phyloP scores from a whole-genome alignment of 2,888 invertebrate species.

The Neoitamus cyanurus region DNA sequence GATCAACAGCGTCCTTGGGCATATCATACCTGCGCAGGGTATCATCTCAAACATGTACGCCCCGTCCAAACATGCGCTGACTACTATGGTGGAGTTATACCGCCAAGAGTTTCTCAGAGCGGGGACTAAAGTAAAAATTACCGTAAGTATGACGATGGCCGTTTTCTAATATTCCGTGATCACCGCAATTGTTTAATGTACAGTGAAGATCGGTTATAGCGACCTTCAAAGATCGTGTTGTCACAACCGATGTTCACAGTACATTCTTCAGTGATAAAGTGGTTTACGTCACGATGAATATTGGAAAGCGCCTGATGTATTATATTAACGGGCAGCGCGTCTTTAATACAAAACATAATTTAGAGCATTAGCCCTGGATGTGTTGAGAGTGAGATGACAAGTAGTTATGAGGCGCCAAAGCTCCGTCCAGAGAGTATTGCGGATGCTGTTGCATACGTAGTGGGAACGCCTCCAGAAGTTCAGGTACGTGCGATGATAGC shows the following conservation, averaged over 20 bases:
- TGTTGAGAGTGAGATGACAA: constrained; percentile 62
- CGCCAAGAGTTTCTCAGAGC: constrained; percentile 53
- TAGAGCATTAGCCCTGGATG: constrained; percentile 64
- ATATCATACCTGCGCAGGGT: constrained; percentile 53
- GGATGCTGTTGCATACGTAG: constrained; percentile 62
- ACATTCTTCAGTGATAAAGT: background rate
- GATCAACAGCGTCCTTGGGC: constrained; percentile 63
- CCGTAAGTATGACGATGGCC: constrained; percentile 46
- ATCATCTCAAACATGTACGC: constrained; percentile 54
- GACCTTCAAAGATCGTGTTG: too few relatives aligned
- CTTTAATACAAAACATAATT: background rate
- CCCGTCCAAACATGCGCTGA: constrained; percentile 54
- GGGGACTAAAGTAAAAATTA: constrained; percentile 51
- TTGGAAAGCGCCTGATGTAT: background rate
- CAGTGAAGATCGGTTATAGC: too few relatives aligned
- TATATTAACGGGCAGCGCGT: background rate
- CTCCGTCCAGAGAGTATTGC: constrained; percentile 55
- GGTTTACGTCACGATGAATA: background rate
- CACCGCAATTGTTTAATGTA: too few relatives aligned
- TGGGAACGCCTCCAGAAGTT: constrained; percentile 61
- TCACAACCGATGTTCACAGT: too few relatives aligned
- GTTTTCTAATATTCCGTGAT: background rate
- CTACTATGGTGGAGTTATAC: constrained; percentile 52
- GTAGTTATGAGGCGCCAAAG: constrained; percentile 39
- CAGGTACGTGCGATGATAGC: constrained; percentile 51